Percentiles rank a stretch among this genome's conserved stretches.
Evolutionary conservation across 2,888 invertebrate species (phyloP).

Genomic region (Euplexia lucipara): DNA sequence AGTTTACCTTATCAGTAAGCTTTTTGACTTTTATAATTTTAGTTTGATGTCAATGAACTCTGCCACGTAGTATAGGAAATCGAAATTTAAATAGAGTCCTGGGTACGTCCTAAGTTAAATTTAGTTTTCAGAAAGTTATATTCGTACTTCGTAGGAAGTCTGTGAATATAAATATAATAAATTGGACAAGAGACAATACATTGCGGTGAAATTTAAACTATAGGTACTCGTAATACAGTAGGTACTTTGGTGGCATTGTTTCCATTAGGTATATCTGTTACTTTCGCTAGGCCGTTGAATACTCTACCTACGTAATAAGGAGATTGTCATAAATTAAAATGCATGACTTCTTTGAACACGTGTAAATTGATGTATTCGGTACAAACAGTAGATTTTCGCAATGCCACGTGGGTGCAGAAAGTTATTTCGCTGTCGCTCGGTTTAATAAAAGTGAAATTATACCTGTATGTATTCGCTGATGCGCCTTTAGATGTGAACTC

Average conservation of each 20-base stretch:
- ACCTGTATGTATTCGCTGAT: conserved; percentile 99
- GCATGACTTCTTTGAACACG: conserved; percentile 18
- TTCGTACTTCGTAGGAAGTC: conserved; percentile 61
- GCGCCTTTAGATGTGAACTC: conserved; percentile 99
- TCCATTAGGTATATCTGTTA: conserved; percentile 56
- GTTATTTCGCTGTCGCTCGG: conserved; percentile 51
- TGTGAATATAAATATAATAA: conserved; percentile 70
- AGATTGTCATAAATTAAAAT: conserved; percentile 28
- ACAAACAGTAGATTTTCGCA: conserved; percentile 58
- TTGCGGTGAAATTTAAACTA: conserved; percentile 61
- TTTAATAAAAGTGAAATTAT: conserved; percentile 76
- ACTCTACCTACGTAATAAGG: conserved; percentile 36
- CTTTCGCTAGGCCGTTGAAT: conserved; percentile 61
- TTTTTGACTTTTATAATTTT: conserved; percentile 45
- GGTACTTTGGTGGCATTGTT: conserved; percentile 50
- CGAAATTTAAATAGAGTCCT: not conserved
- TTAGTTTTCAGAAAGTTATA: conserved; percentile 66
- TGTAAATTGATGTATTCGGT: conserved; percentile 20
- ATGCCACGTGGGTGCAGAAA: conserved; percentile 36
- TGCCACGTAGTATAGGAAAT: not conserved
- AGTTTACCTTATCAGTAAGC: conserved; percentile 22
- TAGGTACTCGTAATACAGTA: conserved; percentile 51
- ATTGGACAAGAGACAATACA: conserved; percentile 70
- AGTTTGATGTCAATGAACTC: conserved; percentile 42
- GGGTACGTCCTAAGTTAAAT: conserved; percentile 34